phyloP scores from a whole-genome alignment of 2,888 invertebrate species.

The Agonopterix alstromeriana region DNA sequence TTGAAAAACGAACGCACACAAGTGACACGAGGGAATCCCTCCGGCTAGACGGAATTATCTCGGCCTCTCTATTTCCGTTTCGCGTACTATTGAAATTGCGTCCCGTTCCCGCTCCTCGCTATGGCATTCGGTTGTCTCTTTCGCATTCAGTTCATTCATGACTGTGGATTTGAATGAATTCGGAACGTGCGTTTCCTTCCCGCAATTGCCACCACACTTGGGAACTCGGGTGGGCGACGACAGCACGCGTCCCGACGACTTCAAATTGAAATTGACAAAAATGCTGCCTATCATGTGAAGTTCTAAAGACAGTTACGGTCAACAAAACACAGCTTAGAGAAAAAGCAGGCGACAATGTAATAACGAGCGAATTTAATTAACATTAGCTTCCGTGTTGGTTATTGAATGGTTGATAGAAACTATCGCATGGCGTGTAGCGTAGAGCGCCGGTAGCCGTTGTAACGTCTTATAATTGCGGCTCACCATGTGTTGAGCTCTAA shows the following conservation, averaged over 20 bases:
- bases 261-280: constrained; percentile 4
- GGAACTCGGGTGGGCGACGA: constrained; percentile 31
- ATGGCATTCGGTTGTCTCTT: constrained; percentile 42
- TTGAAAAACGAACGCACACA: constrained; percentile 71
- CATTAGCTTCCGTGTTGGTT: constrained; percentile 58
- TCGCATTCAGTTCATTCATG: constrained; percentile 74
- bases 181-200: constrained; percentile 51
- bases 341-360: constrained; percentile 28
- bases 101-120: constrained; percentile 44
- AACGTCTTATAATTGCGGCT: constrained; percentile 68
- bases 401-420: constrained; percentile 58
- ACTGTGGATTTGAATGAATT: constrained; percentile 68
- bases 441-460: constrained; percentile 60
- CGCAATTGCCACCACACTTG: constrained; percentile 49
- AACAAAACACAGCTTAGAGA: constrained; percentile 18
- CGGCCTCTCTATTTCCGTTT: constrained; percentile 73
- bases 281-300: neutral
- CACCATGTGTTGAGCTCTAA: constrained; percentile 72
- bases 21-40: constrained; percentile 76
- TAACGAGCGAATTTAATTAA: constrained; percentile 39
- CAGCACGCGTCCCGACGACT: constrained; percentile 31
- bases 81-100: constrained; percentile 70
- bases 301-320: constrained; percentile 11
- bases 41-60: constrained; percentile 76
- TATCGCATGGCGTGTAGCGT: constrained; percentile 58